Evolutionary conservation across 2,113 vertebrate species (phyloP).

Genomic region (Henicopernis longicauda): DNA sequence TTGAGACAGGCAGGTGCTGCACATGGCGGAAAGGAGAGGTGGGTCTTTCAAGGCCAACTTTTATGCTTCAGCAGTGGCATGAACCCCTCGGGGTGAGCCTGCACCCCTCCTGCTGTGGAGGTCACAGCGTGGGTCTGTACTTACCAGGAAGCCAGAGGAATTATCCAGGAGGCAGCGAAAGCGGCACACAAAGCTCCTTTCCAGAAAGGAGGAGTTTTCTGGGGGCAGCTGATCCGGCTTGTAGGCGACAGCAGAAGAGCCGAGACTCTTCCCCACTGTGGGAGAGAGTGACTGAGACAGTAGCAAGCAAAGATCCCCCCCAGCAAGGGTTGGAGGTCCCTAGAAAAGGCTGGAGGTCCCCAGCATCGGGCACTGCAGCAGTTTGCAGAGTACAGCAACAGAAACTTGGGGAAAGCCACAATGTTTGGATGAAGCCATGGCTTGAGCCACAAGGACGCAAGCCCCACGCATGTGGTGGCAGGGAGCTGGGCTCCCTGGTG

Average conservation of each 20-base stretch:
- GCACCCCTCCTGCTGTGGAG: not conserved
- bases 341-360: not conserved
- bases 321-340: not conserved
- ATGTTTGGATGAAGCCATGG: not conserved
- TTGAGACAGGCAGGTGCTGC: not conserved
- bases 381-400: not conserved
- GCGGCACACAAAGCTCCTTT: conserved; percentile 78
- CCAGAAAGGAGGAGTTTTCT: conserved; percentile 80
- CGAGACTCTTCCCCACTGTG: not conserved
- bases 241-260: not conserved
- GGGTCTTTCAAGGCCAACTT: not conserved
- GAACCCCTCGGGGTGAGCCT: not conserved
- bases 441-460: not conserved
- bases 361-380: not conserved
- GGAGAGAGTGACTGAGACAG: not conserved
- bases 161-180: conserved; percentile 84
- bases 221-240: conserved; percentile 67
- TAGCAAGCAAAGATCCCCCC: not conserved
- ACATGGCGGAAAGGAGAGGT: rapidly evolving
- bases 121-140: not conserved
- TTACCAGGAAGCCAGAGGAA: conserved; percentile 80
- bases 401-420: not conserved
- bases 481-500: rapidly evolving
- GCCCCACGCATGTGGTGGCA: rapidly evolving
- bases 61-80: not conserved